Conservation (phyloP, 2,888 invertebrate species). For the Saturnia japonica region DNA sequence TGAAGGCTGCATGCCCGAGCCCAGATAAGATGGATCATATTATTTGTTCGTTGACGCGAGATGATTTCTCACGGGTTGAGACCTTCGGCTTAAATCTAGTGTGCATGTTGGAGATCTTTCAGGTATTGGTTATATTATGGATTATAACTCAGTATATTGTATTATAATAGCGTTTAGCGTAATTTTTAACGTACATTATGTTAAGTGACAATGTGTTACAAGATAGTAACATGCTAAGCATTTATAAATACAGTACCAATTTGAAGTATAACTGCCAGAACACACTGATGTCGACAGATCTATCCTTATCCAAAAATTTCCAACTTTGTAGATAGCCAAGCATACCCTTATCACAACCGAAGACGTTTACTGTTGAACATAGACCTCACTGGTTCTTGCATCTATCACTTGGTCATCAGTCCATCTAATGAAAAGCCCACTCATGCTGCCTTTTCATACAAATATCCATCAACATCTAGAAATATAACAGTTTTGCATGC, state of each 20-base stretch:
- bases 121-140: neutral
- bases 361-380: no score
- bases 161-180: neutral
- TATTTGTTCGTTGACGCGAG: conserved; percentile 12
- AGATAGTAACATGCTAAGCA: neutral
- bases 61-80: conserved; percentile 11
- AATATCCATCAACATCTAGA: neutral
- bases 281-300: no score
- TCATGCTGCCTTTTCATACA: neutral
- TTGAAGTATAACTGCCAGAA: no score
- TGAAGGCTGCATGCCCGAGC: conserved; percentile 14
- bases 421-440: no score
- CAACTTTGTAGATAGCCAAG: no score
- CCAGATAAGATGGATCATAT: conserved; percentile 8
- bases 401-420: no score
- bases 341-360: no score
- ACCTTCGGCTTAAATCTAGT: neutral
- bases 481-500: neutral
- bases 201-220: neutral
- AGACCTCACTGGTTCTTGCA: no score
- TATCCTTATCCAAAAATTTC: no score
- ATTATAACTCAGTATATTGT: neutral
- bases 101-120: neutral
- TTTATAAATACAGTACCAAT: no score
- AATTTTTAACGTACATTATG: neutral